phyloP scores from a whole-genome alignment of 2,113 vertebrate species.

The Cochlearius cochlearius region DNA sequence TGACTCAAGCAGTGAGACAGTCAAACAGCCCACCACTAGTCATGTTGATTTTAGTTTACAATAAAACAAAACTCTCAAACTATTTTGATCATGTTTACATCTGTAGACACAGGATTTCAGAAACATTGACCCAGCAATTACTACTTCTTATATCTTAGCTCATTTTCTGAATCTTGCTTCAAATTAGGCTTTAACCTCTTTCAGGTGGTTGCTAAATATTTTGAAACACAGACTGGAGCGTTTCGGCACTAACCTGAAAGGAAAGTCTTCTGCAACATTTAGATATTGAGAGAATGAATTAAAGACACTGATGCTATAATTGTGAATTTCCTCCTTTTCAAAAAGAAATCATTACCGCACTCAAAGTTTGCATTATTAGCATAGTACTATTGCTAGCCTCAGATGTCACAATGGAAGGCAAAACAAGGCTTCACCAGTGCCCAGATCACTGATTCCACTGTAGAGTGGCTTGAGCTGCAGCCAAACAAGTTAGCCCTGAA shows the following conservation, averaged over 20 bases:
- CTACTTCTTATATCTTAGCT: not conserved
- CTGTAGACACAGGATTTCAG: not conserved
- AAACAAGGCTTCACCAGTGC: not conserved
- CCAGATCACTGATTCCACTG: not conserved
- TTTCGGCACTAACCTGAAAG: not conserved
- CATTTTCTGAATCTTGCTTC: not conserved
- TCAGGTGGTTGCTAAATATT: not conserved
- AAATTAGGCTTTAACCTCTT: not conserved
- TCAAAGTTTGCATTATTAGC: not conserved
- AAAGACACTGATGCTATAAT: not conserved
- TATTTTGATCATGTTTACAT: not conserved
- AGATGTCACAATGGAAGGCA: not conserved
- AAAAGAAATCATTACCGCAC: not conserved
- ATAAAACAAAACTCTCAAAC: not conserved
- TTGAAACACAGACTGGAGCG: not conserved
- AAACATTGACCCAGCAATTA: not conserved
- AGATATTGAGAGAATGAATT: not conserved
- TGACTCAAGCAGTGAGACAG: not conserved
- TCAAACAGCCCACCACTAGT: not conserved
- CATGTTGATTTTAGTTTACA: not conserved
- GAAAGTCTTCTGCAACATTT: not conserved
- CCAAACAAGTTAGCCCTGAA: not conserved
- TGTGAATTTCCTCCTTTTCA: not conserved
- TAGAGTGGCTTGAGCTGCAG: not conserved
- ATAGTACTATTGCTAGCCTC: not conserved